Evolutionary conservation across 2,797 vertebrate species (phyloP).

Genomic region (Pangasius djambal): DNA sequence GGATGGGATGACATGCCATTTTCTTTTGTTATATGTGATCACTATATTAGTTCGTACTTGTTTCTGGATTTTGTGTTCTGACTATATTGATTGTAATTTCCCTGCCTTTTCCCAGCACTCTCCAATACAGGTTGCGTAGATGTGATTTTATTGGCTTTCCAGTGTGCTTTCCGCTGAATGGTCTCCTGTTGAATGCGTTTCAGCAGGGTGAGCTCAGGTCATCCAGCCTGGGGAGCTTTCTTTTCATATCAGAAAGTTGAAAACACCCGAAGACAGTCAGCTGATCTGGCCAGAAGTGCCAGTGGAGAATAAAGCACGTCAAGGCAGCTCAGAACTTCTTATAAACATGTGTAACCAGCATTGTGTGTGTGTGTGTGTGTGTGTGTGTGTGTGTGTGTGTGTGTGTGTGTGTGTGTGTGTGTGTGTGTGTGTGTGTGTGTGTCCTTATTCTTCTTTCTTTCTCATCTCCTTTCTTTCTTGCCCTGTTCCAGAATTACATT

Average conservation of each 20-base stretch:
- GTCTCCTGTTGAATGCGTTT: not conserved
- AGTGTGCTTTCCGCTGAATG: not conserved
- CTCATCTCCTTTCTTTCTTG: not conserved
- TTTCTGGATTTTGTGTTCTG: not conserved
- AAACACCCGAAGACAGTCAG: not conserved
- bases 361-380: not conserved
- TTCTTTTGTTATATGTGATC: not conserved
- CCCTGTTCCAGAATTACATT: slow-evolving; percentile 3
- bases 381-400: too few species aligned
- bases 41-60: not conserved
- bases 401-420: too few species aligned
- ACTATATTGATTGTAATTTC: not conserved
- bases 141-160: not conserved
- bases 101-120: not conserved
- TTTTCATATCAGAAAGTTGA: slow-evolving; percentile 4
- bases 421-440: too few species aligned
- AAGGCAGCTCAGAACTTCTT: not conserved
- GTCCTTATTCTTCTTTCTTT: not conserved
- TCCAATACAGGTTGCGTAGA: not conserved
- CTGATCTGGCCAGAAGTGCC: not conserved
- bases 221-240: not conserved
- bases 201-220: not conserved
- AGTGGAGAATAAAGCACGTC: not conserved
- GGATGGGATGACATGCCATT: not conserved
- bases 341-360: not conserved